phyloP scores from a whole-genome alignment of 2,113 vertebrate species.

The Eurypyga helias region DNA sequence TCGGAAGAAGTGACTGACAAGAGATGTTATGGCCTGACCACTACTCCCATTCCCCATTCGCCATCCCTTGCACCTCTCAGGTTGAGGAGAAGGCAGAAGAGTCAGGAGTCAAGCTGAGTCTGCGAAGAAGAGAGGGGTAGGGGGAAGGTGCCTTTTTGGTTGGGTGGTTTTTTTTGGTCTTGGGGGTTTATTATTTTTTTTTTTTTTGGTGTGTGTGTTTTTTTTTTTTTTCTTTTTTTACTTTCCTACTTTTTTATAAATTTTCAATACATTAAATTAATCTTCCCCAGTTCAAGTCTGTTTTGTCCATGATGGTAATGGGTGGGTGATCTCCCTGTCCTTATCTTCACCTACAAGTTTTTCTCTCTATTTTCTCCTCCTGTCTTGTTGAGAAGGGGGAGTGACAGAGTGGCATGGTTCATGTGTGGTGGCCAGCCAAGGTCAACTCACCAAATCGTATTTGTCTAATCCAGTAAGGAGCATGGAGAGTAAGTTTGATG shows the following conservation, averaged over 20 bases:
- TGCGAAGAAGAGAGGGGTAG: not conserved
- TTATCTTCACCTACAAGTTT: not conserved
- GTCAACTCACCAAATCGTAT: not conserved
- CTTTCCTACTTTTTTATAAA: not conserved
- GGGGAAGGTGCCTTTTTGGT: not conserved
- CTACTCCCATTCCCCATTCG: not conserved
- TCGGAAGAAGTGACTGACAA: not conserved
- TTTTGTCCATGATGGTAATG: not conserved
- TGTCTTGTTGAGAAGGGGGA: not conserved
- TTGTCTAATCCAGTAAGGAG: not conserved
- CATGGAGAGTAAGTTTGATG: not conserved
- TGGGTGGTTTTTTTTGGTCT: too few species aligned
- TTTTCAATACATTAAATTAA: not conserved
- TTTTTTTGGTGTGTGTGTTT: too few species aligned
- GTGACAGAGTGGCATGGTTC: not conserved
- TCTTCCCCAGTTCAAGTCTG: not conserved
- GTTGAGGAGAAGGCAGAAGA: not conserved
- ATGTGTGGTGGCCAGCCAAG: rapidly evolving
- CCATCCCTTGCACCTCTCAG: not conserved
- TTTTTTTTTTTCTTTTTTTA: too few species aligned
- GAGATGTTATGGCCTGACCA: not conserved
- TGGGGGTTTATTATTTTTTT: too few species aligned
- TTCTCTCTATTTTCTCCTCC: not conserved
- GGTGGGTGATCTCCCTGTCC: not conserved
- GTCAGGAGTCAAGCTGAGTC: not conserved